Base-by-base conservation (phyloP, 2,113 vertebrate genomes). In the Ptilorrhoa leucosticta region DNA sequence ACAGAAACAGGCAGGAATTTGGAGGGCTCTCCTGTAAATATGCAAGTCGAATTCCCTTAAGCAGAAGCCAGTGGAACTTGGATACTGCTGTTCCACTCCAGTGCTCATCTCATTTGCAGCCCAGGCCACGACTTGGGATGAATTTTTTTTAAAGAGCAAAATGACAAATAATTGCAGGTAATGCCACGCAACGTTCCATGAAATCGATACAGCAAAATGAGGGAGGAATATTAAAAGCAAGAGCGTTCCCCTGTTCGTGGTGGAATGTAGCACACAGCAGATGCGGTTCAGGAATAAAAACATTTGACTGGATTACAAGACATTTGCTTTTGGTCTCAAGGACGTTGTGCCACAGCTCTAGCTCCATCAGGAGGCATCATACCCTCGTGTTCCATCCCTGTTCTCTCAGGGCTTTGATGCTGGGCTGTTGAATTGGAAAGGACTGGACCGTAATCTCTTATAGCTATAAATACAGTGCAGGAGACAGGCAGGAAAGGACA, bases 81-180 rank as follows among this genome's bases (percentile, higher is more conserved):
- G 54, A 70, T 71, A 2, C 79, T 83, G 63, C 47, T 44, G 60
- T 96, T 92, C 87, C 63, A 94, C 71, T 50, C 51, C 87, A 88
- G 68, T 73, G 79, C 61, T 86, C 54, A 21, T 15, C 90, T 94
- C 84, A 86, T 95, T 83, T 91, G 39, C 76, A 94, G 92, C 54
- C 70, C 35, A 58, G 68, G 82, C 39, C 82, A 93, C 2, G 44
- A 65, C 78, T 92, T 72, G 9, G 73, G 83, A 94, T 83, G 70
- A 90, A 81, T 75, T 81, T 92, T 87, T 50, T 63, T 57, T 2
- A 19, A 82, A 93, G 71, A 85, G 84, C 61, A 85, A 96, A 97
- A 96, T 93, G 73, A 87, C 89, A 94, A 93, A 95, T 92, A 88
- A 97, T 96, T 96, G 91, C 92, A 90, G 83, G 64, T 96, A 96